Evolutionary conservation across 2,888 invertebrate genomes (phyloP), one percentile per base, ranked within the genome.

Genomic region (Rosalia funebris): DNA sequence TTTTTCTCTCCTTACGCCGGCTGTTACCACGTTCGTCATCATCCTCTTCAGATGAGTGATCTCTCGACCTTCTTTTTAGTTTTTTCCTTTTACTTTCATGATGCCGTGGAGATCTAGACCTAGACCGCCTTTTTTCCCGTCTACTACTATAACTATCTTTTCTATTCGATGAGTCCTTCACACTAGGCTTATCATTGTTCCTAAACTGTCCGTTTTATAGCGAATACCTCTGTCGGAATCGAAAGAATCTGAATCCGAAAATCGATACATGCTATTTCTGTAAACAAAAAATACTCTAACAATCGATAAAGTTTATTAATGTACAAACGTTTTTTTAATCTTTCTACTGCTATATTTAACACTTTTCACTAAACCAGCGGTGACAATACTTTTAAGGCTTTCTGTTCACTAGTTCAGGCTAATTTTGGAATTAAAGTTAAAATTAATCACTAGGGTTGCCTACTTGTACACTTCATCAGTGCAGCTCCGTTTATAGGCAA

Each of bases 301-400:
- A 5, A 25, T 7, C 3, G 19, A 39, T 0, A 31, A 25, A 41
- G 20, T 42, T 46, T 34, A 54, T 32, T 52, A 11, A 9, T 36
- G 12, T 15, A 55, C 32, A 39, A 68, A 57, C 85, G 94, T 92
- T 85, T 96, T 96, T 48, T 84, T 82, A 52, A 95, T 87, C 84
- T 97, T 97, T 63, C 87, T 88, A 68, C 86, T 87, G 81, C 93
- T 91, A 74, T 97, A 97, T 67, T 86, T 84, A 19, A 95, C 66
- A 44, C 95, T 92, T 82, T 95, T 96, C 0, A 88, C 62, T 15
- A 92, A 67, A 20, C 95, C 95, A 48, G 97, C 98, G 5, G 95
- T 93, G 4, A 92, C 81, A 70, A 97, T 89, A 67, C 96, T 93
- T 81, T 98, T 98, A 2, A 95, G 68, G 69, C 95, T 96, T 81